Conservation (phyloP, 2,797 vertebrate genomes). For the Sebastes melanostomus region DNA sequence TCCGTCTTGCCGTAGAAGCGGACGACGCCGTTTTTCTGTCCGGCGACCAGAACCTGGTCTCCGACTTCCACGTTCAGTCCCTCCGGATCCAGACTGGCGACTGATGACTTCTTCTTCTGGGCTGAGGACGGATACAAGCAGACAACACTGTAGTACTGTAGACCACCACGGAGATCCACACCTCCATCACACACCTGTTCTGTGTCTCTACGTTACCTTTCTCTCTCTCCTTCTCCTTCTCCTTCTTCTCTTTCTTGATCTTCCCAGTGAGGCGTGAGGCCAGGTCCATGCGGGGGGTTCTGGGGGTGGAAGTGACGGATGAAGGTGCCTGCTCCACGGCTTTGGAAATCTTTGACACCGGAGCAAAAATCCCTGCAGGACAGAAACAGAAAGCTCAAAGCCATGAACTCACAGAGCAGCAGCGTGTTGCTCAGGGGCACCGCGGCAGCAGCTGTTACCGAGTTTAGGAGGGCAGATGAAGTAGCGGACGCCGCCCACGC, state of each 20-base stretch:
- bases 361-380: constrained; percentile 87
- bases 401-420: not conserved
- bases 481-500: constrained; percentile 92
- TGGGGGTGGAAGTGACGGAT: constrained; percentile 89
- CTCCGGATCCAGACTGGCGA: constrained; percentile 87
- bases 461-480: constrained; percentile 95
- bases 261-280: constrained; percentile 87
- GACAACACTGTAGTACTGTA: not conserved
- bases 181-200: not conserved
- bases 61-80: constrained; percentile 89
- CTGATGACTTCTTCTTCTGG: constrained; percentile 81
- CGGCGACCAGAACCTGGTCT: constrained; percentile 92
- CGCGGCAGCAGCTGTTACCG: constrained; percentile 70
- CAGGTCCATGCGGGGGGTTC: constrained; percentile 89
- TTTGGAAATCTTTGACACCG: constrained; percentile 92
- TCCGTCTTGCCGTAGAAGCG: constrained; percentile 94
- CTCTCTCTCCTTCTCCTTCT: constrained; percentile 74
- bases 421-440: not conserved
- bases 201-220: constrained; percentile 44
- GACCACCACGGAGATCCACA: not conserved
- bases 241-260: constrained; percentile 90
- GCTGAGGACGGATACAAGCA: constrained; percentile 47
- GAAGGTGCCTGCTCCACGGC: constrained; percentile 82
- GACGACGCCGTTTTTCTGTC: constrained; percentile 89
- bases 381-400: not conserved